phyloP scores from a whole-genome alignment of 1,140 invertebrate species.

The Aphelinus certus region DNA sequence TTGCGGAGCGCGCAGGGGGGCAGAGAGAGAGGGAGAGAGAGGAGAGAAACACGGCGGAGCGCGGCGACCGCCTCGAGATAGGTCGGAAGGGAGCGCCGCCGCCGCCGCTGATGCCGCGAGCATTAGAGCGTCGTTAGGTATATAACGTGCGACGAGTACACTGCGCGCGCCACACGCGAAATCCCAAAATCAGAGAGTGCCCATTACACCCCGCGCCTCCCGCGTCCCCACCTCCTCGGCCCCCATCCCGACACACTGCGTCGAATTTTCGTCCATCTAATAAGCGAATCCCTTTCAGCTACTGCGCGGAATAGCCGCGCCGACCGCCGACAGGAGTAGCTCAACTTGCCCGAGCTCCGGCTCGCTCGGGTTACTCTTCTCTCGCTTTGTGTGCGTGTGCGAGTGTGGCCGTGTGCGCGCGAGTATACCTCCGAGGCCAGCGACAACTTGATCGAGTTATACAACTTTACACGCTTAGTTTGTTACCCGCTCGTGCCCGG shows the following conservation, averaged over 20 bases:
- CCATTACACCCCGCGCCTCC: slow-evolving; percentile 1
- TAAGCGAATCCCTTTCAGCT: slow-evolving; percentile 22
- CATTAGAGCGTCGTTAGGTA: slow-evolving; percentile 28
- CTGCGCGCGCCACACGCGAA: not conserved
- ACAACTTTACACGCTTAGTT: no score
- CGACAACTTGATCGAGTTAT: no score
- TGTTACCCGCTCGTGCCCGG: no score
- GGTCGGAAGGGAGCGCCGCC: not conserved
- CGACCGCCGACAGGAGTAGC: no score
- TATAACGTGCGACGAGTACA: not conserved
- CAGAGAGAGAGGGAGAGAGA: no score
- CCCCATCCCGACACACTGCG: not conserved
- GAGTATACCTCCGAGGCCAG: not conserved
- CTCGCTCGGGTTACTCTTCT: no score
- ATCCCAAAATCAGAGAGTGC: slow-evolving; percentile 27
- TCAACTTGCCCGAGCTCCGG: no score
- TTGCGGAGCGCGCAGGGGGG: not conserved
- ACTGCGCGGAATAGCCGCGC: no score
- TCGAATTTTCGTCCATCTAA: slow-evolving; percentile 21
- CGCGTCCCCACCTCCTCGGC: not conserved
- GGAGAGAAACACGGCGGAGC: no score
- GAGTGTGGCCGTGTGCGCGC: no score
- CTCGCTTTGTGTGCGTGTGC: no score
- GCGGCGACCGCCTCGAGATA: not conserved
- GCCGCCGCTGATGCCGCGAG: not conserved